Base-by-base conservation (phyloP, 2,113 vertebrate genomes). In the Colius striatus region DNA sequence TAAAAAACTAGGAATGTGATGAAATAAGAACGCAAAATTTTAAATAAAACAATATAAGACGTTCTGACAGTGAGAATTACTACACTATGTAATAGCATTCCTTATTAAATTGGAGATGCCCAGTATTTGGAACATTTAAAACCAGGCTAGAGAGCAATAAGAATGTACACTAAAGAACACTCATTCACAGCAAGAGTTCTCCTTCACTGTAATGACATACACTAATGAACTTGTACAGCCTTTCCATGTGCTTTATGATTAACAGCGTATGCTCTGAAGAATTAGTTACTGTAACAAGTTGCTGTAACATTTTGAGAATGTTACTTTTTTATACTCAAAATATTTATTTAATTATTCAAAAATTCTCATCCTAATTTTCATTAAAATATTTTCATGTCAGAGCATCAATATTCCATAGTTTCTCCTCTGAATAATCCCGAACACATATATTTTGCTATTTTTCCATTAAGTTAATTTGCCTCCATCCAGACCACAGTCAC, bases 61-160 rank as follows among this genome's bases (percentile, higher is more conserved):
- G 75, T 91, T 74, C 48, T 85, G 85, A 54, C 70, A 94, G 34
- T 57, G 58, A 61, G 65, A 55, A 26, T 84, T 93, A 67, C 36
- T 45, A 78, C 53, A 63, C 70, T 91, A 21, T 90, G 71, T 87
- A 91, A 78, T 67, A 78, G 43, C 57, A 74, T 74, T 58, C 29
- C 53, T 78, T 87, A 63, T 55, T 90, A 87, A 82, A 82, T 34
- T 87, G 74, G 67, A 74, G 57, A 30, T 75, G 29, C n/a, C 71
- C 38, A 82, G 2, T 91, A 82, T 63, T 90, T 90, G 48, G 51
- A 94, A 60, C 32, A 51, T 83, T 63, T 78, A 85, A 90, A 94
- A 90, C 34, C 38, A 67, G 88, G 87, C 53, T 58, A 92, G 74
- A 77, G 61, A 87, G 54, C 4, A 3, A 68, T 87, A 60, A 90